Base-by-base conservation (phyloP, 2,888 invertebrate species). In the Drosophila paracracens region DNA sequence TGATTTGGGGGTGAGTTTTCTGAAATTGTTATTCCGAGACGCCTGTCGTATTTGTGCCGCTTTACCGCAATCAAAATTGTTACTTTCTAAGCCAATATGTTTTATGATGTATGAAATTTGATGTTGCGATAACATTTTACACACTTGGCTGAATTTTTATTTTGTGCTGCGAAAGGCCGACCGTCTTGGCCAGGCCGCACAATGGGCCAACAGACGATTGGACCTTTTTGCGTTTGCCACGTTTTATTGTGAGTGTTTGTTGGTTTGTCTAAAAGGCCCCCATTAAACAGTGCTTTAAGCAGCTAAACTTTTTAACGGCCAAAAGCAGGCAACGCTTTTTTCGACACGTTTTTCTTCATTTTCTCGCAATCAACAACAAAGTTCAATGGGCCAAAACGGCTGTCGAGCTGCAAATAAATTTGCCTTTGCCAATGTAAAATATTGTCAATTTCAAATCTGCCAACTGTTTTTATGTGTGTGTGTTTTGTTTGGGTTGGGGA, bases 71-170 rank as follows among this genome's bases (percentile, higher is more conserved):
- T 88, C 89, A 89, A 89, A 88, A 88, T 86, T 82, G 89, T 88
- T 89, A 90, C 88, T 82, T 89, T 88, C 85, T 90, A 87, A 90
- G 91, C 90, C 91, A 90, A 91, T 91, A 91, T 90, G 91, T 90
- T 90, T 90, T 90, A 90, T 91, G 90, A 90, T 91, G 91, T 90
- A 90, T 90, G 91, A 90, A 91, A 90, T 90, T 90, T 91, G 90
- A 90, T 90, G 91, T 90, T 90, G 88, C 90, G 89, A 88, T 88
- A 89, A 89, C 88, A 89, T 83, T 88, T 89, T 88, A 85, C 82
- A 88, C 88, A 82, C 86, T 88, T 77, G 85, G 74, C 72, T 88
- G 88, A 56, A 80, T 74, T 80, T 82, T 89, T 83, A 84, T 83
- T 74, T 76, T 72, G 72, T 70, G 25, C 35, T 27, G 11, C 10